Evolutionary conservation across 2,888 invertebrate genomes (phyloP).

Genomic region (Autographa pulchrina): DNA sequence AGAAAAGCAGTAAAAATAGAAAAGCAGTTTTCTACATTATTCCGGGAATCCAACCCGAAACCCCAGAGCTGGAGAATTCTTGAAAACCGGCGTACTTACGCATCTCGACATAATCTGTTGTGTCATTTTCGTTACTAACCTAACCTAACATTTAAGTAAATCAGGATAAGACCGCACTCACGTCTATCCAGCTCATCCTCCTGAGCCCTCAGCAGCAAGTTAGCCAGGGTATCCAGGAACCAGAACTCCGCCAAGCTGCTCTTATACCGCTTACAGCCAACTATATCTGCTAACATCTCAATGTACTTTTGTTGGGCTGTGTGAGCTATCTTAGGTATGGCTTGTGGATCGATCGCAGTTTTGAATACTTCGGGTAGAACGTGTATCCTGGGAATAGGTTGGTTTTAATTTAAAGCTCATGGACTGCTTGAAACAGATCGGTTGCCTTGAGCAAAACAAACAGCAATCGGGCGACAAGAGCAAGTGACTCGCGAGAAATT

Average conservation of each 20-base stretch:
- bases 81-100: too few species aligned
- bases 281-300: constrained; percentile 76
- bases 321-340: constrained; percentile 75
- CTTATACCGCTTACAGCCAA: constrained; percentile 79
- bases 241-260: constrained; percentile 85
- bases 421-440: too few species aligned
- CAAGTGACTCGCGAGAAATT: too few species aligned
- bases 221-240: constrained; percentile 87
- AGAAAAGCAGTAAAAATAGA: too few species aligned
- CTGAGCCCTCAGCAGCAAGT: constrained; percentile 81
- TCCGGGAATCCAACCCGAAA: too few species aligned
- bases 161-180: constrained; percentile 54
- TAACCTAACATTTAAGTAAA: background rate
- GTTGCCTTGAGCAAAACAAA: too few species aligned
- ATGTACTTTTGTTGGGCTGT: constrained; percentile 79
- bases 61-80: too few species aligned
- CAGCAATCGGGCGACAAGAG: too few species aligned
- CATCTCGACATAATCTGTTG: too few species aligned
- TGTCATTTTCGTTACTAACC: too few species aligned
- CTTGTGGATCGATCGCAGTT: constrained; percentile 71
- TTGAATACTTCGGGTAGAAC: constrained; percentile 78
- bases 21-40: too few species aligned
- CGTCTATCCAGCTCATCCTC: constrained; percentile 75
- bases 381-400: constrained; percentile 62
- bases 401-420: background rate